phyloP scores from a whole-genome alignment of 2,797 vertebrate genomes.

The Rhynchonycteris naso region DNA sequence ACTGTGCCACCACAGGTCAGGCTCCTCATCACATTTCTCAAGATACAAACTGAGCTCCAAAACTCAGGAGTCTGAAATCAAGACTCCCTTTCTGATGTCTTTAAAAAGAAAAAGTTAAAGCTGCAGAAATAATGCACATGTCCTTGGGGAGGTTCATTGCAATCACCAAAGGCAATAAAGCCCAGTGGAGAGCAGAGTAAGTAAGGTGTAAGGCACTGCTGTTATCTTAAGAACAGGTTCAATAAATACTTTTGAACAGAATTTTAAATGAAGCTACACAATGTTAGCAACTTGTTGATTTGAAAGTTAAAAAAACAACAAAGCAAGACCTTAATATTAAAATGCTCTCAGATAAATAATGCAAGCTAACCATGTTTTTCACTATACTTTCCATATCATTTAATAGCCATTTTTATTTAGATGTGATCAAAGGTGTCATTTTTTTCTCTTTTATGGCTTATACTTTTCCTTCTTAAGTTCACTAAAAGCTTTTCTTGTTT shows the following conservation, averaged over 20 bases:
- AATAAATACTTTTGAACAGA: neutral
- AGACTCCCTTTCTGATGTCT: neutral
- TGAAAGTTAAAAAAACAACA: neutral
- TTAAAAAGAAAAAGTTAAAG: neutral
- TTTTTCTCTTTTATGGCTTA: neutral
- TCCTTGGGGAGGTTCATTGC: neutral
- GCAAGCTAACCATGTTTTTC: neutral
- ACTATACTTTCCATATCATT: neutral
- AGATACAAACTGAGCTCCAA: neutral
- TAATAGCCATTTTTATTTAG: neutral
- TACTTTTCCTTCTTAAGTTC: neutral
- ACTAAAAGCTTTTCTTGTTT: neutral
- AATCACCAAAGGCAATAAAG: neutral
- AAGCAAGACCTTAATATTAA: neutral
- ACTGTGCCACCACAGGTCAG: too few species aligned
- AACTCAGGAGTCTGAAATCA: neutral
- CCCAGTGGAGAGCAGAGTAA: too few species aligned
- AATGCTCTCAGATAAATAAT: neutral
- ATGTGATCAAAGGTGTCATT: neutral
- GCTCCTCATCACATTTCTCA: neutral
- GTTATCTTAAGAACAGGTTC: neutral
- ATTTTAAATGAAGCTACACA: neutral
- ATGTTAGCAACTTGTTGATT: neutral
- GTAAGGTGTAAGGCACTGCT: neutral
- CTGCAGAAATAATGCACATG: neutral